These are phyloP conservation scores for Aphidius ervi DNA, from an alignment of 1,140 invertebrate genomes.

Conservation along the genomic window DNA sequence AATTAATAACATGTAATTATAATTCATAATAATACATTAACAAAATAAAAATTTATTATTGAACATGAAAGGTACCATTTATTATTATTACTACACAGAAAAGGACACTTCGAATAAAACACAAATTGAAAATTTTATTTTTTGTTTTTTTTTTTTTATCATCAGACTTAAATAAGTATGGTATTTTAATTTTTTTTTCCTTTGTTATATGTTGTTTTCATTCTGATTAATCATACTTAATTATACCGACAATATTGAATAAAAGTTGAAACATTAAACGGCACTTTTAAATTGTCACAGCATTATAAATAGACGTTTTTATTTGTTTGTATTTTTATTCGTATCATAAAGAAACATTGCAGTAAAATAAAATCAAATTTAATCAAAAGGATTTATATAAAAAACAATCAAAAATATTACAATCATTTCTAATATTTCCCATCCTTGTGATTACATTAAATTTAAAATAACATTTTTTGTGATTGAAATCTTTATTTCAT, in stretches of 20 bases:
- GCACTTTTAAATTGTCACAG: constrained; percentile 12
- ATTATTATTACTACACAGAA: constrained; percentile 19
- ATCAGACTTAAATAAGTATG: no score
- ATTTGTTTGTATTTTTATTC: no score
- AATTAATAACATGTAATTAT: no score
- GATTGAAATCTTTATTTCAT: not conserved
- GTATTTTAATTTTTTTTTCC: no score
- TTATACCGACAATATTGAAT: no score
- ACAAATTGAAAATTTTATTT: constrained; percentile 5
- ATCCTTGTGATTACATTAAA: constrained; percentile 9
- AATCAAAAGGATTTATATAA: no score
- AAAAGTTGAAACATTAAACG: constrained; percentile 2
- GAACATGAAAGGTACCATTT: constrained; percentile 24
- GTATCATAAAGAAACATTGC: no score
- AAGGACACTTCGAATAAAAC: constrained; percentile 24
- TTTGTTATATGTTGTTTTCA: no score
- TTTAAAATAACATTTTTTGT: constrained; percentile 11
- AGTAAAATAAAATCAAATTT: no score
- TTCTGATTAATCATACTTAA: no score
- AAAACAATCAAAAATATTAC: no score
- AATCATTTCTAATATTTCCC: not conserved
- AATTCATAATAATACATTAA: not conserved
- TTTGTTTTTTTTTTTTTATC: no score
- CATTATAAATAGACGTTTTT: constrained; percentile 7
- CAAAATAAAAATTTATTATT: not conserved